Evolutionary conservation across 23 tunicate genomes (phyloP), one percentile per base, ranked within the genome.

Genomic region (Aplidium turbinatum): DNA sequence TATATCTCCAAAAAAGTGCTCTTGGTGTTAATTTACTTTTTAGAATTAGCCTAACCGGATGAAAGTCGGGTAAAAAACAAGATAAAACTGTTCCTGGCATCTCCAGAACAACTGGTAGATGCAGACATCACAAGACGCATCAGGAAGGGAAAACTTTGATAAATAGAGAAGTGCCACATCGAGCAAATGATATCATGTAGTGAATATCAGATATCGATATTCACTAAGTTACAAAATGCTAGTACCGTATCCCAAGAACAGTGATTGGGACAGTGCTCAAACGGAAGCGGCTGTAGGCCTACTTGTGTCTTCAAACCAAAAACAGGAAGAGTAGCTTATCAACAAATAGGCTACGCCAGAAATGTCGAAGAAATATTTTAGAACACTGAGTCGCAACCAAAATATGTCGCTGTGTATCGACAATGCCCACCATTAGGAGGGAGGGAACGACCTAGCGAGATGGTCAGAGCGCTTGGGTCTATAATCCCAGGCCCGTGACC

Each of bases 331-430:
- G n/a, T n/a, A n/a, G n/a, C n/a, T n/a, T n/a, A n/a, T n/a, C n/a
- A n/a, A n/a, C n/a, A n/a, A n/a, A n/a, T 62, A 32, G n/a, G n/a
- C n/a, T n/a, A n/a, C 30, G 68, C 38, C 38, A 32, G 39, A 30
- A 62, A 62, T 62, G 68, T 32, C 38, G 30, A 30, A 62, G 68
- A 32, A 62, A 62, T 32, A 38, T 62, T 27, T 62, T 35, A 54
- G 61, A 54, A 20, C 61, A 54, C 61, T 54, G 24, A 54, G 61
- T 54, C 19, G 21, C 61, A 9, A 54, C 61, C 61, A 54, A 54
- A 54, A 54, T 54, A 54, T 54, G 61, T 54, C 61, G 21, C 61
- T n/a, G n/a, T n/a, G n/a, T n/a, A n/a, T n/a, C n/a, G n/a, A n/a
- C n/a, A n/a, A n/a, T n/a, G n/a, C n/a, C n/a, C n/a, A n/a, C n/a